phyloP scores from a whole-genome alignment of 2,888 invertebrate genomes.

The Leptarthrus brevirostris region DNA sequence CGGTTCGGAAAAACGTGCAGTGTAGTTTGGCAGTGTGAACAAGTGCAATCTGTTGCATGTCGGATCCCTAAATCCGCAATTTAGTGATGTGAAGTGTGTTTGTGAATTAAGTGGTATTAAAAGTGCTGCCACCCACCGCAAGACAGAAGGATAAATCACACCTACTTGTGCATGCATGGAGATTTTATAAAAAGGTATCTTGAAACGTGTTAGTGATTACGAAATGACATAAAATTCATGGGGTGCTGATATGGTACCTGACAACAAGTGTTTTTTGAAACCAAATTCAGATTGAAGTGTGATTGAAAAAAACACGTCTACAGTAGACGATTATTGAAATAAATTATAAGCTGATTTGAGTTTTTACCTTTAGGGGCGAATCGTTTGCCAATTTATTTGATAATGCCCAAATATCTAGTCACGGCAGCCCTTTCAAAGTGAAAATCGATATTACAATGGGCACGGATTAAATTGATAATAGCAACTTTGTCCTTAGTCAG shows the following conservation, averaged over 20 bases:
- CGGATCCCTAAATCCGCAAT: background rate
- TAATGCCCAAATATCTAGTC: background rate
- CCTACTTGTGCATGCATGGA: background rate
- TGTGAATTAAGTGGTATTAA: conserved; percentile 31
- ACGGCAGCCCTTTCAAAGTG: background rate
- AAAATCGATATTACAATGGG: conserved; percentile 32
- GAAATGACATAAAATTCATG: too few species aligned
- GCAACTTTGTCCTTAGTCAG: background rate
- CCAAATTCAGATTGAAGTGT: too few species aligned
- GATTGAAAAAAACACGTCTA: too few species aligned
- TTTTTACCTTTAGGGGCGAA: background rate
- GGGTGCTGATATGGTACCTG: too few species aligned
- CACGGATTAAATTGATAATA: conserved; percentile 8
- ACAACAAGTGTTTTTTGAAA: background rate
- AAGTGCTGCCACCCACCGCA: background rate
- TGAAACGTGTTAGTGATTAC: conserved; percentile 7
- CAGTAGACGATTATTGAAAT: too few species aligned
- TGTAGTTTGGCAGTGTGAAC: conserved; percentile 44
- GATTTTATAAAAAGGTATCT: background rate
- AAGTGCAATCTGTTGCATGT: conserved; percentile 54
- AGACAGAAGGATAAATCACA: conserved; percentile 16
- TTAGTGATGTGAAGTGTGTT: conserved; percentile 16
- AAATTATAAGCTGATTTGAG: background rate
- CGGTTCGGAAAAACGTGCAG: background rate
- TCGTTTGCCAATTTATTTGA: background rate